Percentiles rank a stretch among this genome's conserved stretches.
phyloP scores from a whole-genome alignment of 2,888 invertebrate genomes.

The Tetheella fluctuosa region DNA sequence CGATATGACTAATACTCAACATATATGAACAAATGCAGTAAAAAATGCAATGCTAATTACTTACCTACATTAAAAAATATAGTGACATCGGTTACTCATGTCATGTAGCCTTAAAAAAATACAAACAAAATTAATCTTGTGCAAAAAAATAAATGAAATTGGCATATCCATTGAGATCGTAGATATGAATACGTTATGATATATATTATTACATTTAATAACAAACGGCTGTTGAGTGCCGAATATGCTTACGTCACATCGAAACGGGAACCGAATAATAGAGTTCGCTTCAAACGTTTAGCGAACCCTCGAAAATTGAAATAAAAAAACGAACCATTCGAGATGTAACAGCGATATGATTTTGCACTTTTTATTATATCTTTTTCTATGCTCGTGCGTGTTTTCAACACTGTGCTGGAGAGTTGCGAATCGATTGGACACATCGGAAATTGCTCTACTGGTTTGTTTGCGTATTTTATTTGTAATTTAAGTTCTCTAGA shows the following conservation, averaged over 20 bases:
- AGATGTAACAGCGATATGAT: constrained; percentile 83
- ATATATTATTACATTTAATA: constrained; percentile 81
- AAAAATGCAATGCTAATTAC: too few relatives aligned
- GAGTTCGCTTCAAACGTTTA: constrained; percentile 81
- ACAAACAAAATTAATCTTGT: constrained; percentile 34
- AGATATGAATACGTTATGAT: constrained; percentile 82
- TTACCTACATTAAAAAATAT: background rate
- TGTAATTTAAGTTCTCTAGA: constrained; percentile 11
- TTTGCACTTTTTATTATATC: constrained; percentile 75
- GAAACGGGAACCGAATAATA: constrained; percentile 76
- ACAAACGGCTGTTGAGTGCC: constrained; percentile 74
- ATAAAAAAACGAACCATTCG: constrained; percentile 78
- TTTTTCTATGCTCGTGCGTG: constrained; percentile 64
- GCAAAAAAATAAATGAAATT: constrained; percentile 58
- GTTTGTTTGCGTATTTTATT: constrained; percentile 22
- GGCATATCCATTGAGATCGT: constrained; percentile 77
- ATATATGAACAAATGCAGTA: too few relatives aligned
- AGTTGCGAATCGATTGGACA: constrained; percentile 61
- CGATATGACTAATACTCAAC: too few relatives aligned
- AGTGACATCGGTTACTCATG: background rate
- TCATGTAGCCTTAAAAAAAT: background rate
- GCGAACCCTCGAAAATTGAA: constrained; percentile 82
- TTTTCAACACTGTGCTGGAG: constrained; percentile 70
- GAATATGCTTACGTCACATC: constrained; percentile 80
- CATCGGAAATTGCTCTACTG: constrained; percentile 40